Evolutionary conservation across 2,113 vertebrate genomes (phyloP).

Genomic region (Siniperca chuatsi): DNA sequence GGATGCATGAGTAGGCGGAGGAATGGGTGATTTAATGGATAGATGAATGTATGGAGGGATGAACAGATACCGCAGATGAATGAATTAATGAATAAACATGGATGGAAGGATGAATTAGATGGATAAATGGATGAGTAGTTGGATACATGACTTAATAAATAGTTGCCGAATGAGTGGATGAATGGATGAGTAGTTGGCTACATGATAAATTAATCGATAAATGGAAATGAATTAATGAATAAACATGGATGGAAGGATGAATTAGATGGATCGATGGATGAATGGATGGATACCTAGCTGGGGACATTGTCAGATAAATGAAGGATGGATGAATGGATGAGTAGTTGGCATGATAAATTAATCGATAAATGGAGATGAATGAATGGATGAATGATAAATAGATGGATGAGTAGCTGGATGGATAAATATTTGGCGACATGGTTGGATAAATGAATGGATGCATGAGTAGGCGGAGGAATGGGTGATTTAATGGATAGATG

Average conservation of each 20-base stretch:
- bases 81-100: not conserved
- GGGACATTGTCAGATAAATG: not conserved
- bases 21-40: not conserved
- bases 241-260: too few species aligned
- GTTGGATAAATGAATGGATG: not conserved
- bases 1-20: not conserved
- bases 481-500: not conserved
- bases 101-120: too few species aligned
- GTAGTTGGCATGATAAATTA: not conserved
- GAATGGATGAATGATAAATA: not conserved
- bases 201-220: too few species aligned
- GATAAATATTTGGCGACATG: too few species aligned
- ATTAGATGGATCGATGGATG: too few species aligned
- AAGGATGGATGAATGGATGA: not conserved
- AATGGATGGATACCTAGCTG: too few species aligned
- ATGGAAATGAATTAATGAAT: not conserved
- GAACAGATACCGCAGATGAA: not conserved
- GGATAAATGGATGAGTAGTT: not conserved
- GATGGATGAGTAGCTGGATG: not conserved
- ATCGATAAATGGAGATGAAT: not conserved
- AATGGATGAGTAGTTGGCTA: not conserved
- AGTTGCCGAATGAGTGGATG: not conserved
- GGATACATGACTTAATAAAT: too few species aligned
- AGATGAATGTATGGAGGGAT: not conserved
- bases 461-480: too few species aligned